Evolutionary conservation across 37 sponge, comb jelly and placozoan genomes (phyloP).

Genomic region (Tethya wilhelma): DNA sequence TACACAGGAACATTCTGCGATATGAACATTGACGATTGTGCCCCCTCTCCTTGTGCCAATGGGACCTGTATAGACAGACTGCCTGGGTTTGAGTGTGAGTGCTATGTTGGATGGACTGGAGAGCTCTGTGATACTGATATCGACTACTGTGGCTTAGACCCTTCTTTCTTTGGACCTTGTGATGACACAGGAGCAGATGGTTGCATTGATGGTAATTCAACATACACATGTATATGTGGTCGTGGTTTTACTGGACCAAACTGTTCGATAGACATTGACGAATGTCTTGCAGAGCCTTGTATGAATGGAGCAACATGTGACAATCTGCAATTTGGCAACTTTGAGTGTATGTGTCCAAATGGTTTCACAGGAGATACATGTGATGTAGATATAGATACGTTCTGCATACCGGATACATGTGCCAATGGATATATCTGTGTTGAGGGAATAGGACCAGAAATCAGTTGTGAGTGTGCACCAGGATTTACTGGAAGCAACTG

Average conservation of each 20-base stretch:
- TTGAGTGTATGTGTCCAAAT: slow-evolving; percentile 41
- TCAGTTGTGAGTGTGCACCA: slow-evolving; percentile 45
- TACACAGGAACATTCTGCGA: slow-evolving; percentile 62
- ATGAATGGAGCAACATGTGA: slow-evolving; percentile 24
- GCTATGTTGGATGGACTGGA: slow-evolving; percentile 73
- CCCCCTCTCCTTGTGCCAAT: slow-evolving; percentile 39
- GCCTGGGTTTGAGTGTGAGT: slow-evolving; percentile 48
- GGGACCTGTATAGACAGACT: slow-evolving; percentile 32
- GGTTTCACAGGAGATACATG: slow-evolving; percentile 46
- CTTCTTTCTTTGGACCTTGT: slow-evolving; percentile 20
- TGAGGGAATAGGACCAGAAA: slow-evolving; percentile 37
- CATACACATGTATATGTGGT: slow-evolving; percentile 53
- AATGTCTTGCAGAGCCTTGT: slow-evolving; percentile 38
- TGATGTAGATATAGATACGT: slow-evolving; percentile 6
- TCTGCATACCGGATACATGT: slow-evolving; percentile 19
- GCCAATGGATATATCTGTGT: slow-evolving; percentile 57
- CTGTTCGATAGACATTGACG: slow-evolving; percentile 40
- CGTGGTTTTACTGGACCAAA: slow-evolving; percentile 35
- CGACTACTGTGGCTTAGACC: slow-evolving; percentile 49
- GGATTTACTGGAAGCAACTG: slow-evolving; percentile 30
- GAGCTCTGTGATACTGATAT: slow-evolving; percentile 56
- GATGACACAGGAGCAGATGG: slow-evolving; percentile 1
- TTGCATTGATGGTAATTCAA: slow-evolving; percentile 26
- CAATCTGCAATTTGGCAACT: slow-evolving; percentile 16
- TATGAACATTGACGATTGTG: slow-evolving; percentile 64